phyloP scores from a whole-genome alignment of 2,797 vertebrate genomes.

The Bradypodion pumilum region DNA sequence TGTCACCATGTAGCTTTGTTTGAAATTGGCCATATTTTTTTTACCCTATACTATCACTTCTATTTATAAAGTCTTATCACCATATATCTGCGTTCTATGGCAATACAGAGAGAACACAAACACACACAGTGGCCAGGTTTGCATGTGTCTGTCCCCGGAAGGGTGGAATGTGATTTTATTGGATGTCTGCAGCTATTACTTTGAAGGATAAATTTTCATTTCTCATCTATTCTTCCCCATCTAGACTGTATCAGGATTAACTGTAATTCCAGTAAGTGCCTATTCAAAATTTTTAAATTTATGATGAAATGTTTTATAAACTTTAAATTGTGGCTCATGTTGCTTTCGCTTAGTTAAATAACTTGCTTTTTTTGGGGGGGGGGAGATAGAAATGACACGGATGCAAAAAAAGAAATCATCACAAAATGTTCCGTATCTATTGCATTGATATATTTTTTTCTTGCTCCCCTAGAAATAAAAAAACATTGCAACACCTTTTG shows the following conservation, averaged over 20 bases:
- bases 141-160: conserved; percentile 94
- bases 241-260: conserved; percentile 99
- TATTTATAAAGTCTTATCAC: conserved; percentile 67
- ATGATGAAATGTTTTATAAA: conserved; percentile 73
- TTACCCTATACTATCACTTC: conserved; percentile 71
- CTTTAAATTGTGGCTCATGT: conserved; percentile 61
- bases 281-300: conserved; percentile 91
- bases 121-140: conserved; percentile 81
- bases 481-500: background rate
- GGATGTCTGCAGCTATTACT: conserved; percentile 99
- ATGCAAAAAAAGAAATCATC: conserved; percentile 80
- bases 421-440: conserved; percentile 21
- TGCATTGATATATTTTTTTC: background rate
- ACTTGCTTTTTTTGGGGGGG: conserved; percentile 65
- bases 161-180: conserved; percentile 94
- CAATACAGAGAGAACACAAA: conserved; percentile 70
- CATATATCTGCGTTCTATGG: conserved; percentile 74
- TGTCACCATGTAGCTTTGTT: conserved; percentile 91
- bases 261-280: conserved; percentile 99
- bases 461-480: background rate
- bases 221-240: conserved; percentile 99
- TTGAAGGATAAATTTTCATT: conserved; percentile 99
- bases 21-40: conserved; percentile 86
- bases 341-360: conserved; percentile 61
- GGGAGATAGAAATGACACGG: conserved; percentile 66